Conservation (phyloP, 2,888 invertebrate genomes). For the Germaria angustata region DNA sequence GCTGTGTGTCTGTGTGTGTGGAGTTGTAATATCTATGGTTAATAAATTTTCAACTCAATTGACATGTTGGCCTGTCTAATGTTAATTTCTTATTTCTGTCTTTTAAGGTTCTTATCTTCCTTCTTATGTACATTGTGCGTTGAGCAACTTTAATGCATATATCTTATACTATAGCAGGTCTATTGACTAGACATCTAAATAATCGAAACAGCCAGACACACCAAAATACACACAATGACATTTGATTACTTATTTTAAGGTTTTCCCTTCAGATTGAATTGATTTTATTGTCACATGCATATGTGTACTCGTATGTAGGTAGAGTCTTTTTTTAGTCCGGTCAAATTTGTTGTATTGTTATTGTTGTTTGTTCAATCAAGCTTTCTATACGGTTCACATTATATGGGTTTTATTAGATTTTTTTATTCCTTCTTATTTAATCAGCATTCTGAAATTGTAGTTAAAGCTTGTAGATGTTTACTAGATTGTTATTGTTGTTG, state of each 20-base stretch:
- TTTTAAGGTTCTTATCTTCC: background rate
- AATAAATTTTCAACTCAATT: slow-evolving; percentile 39
- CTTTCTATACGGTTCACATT: background rate
- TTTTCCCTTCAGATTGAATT: background rate
- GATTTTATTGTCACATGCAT: background rate
- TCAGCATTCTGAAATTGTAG: background rate
- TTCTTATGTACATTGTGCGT: background rate
- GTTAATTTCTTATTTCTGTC: background rate
- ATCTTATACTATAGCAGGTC: slow-evolving; percentile 1
- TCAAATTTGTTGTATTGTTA: background rate
- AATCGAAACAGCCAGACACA: background rate
- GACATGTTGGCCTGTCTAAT: slow-evolving; percentile 31
- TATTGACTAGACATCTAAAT: background rate
- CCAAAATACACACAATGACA: background rate
- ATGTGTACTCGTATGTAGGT: too few relatives aligned
- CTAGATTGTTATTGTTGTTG: background rate
- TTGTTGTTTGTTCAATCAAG: too few relatives aligned
- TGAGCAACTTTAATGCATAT: slow-evolving; percentile 21
- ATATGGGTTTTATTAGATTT: background rate
- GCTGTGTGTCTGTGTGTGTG: slow-evolving; percentile 25
- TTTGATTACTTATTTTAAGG: slow-evolving; percentile 27
- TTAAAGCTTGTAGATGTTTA: background rate
- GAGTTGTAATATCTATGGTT: slow-evolving; percentile 11
- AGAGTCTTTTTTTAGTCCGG: too few relatives aligned
- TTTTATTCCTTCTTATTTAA: background rate